Conservation (phyloP, 2,888 invertebrate species). For the Diachrysia chrysitis region DNA sequence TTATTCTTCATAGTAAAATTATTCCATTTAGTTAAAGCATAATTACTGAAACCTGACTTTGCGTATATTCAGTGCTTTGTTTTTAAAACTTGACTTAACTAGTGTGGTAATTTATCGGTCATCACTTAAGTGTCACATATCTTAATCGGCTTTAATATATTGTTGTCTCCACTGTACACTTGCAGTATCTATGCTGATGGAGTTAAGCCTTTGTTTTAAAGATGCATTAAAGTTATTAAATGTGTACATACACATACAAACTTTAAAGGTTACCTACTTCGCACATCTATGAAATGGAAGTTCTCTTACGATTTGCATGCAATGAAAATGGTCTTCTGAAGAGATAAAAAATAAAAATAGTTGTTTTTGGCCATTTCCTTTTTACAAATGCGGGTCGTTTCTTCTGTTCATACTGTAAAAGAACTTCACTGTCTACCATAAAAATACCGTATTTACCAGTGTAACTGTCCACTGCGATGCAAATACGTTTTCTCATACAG, state of each 20-base stretch:
- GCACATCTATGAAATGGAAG: not conserved
- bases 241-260: not conserved
- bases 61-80: not conserved
- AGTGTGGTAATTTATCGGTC: not conserved
- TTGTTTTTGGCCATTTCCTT: no score
- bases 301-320: no score
- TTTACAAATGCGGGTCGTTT: no score
- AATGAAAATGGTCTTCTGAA: no score
- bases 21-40: no score
- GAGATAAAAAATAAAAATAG: no score
- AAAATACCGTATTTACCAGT: not conserved
- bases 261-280: not conserved
- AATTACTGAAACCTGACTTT: no score
- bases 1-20: no score
- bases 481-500: not conserved
- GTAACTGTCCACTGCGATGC: not conserved
- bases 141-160: conserved; percentile 8
- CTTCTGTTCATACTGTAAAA: no score
- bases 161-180: conserved; percentile 13
- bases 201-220: not conserved
- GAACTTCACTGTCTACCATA: no score
- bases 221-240: not conserved
- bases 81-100: conserved; percentile 8
- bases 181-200: not conserved
- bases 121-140: conserved; percentile 2